phyloP scores from a whole-genome alignment of 2,888 invertebrate species.

The Stenichneumon culpator region DNA sequence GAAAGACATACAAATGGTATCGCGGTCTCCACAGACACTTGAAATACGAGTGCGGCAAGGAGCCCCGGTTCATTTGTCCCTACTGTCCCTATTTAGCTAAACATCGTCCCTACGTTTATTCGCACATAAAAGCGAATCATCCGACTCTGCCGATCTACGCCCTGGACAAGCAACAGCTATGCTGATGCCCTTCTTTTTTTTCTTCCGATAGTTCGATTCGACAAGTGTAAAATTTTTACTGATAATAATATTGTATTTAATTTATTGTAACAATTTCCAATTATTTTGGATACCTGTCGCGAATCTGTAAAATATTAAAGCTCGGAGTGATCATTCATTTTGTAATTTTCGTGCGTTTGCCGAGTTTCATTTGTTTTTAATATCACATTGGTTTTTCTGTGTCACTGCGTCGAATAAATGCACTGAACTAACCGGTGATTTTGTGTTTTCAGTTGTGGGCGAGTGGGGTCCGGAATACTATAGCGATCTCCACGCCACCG shows the following conservation, averaged over 20 bases:
- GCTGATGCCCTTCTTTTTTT: background rate
- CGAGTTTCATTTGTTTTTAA: background rate
- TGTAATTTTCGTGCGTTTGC: background rate
- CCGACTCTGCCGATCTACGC: conserved; percentile 25
- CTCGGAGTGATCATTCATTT: background rate
- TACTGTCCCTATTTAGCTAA: conserved; percentile 76
- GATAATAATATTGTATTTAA: background rate
- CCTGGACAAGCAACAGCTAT: conserved; percentile 32
- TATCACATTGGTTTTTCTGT: background rate
- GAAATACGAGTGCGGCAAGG: conserved; percentile 85
- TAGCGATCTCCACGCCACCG: background rate
- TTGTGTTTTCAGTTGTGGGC: conserved; percentile 46
- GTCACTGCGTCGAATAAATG: background rate
- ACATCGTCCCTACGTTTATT: conserved; percentile 31
- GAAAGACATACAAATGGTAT: conserved; percentile 82
- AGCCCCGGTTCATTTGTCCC: conserved; percentile 85
- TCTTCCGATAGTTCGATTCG: background rate
- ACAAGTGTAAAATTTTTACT: conserved; percentile 1
- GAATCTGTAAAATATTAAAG: conserved; percentile 5
- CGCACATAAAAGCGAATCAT: conserved; percentile 30
- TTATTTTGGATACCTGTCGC: background rate
- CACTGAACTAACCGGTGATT: conserved; percentile 6
- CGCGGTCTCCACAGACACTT: conserved; percentile 84
- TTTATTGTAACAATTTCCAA: background rate
- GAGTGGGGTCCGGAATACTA: conserved; percentile 2